These are phyloP conservation scores for Oncopeltus fasciatus DNA, from an alignment of 1,140 invertebrate genomes.

Conservation along the genomic window DNA sequence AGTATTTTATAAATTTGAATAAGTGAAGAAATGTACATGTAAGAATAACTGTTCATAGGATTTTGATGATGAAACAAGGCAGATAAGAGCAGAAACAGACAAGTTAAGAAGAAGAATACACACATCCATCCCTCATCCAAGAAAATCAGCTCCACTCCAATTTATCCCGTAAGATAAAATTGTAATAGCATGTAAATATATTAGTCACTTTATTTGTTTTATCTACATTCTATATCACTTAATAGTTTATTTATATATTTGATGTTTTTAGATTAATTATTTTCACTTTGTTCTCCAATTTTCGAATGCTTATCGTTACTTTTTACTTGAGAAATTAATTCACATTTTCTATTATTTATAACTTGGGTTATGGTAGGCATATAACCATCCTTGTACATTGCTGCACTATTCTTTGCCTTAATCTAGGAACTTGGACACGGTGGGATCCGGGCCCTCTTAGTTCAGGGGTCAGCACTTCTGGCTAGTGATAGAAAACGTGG, in stretches of 20 bases:
- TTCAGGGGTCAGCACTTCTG: too few relatives aligned
- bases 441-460: too few relatives aligned
- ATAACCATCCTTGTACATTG: too few relatives aligned
- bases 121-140: slow-evolving; percentile 45
- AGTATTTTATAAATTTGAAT: too few relatives aligned
- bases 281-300: background rate
- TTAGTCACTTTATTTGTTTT: too few relatives aligned
- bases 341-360: background rate
- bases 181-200: background rate
- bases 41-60: too few relatives aligned
- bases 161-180: slow-evolving; percentile 11
- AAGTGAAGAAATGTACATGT: too few relatives aligned
- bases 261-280: background rate
- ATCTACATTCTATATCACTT: background rate
- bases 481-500: too few relatives aligned
- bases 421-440: too few relatives aligned
- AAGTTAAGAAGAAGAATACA: slow-evolving; percentile 55
- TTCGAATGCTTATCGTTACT: background rate
- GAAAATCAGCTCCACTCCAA: slow-evolving; percentile 23
- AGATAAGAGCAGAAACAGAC: slow-evolving; percentile 59
- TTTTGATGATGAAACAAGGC: slow-evolving; percentile 63
- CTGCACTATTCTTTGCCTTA: too few relatives aligned
- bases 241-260: background rate
- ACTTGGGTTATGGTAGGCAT: too few relatives aligned
- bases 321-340: background rate